Evolutionary conservation across 2,888 invertebrate genomes (phyloP), one percentile per base, ranked within the genome.

Genomic region (Lottia gigantea): DNA sequence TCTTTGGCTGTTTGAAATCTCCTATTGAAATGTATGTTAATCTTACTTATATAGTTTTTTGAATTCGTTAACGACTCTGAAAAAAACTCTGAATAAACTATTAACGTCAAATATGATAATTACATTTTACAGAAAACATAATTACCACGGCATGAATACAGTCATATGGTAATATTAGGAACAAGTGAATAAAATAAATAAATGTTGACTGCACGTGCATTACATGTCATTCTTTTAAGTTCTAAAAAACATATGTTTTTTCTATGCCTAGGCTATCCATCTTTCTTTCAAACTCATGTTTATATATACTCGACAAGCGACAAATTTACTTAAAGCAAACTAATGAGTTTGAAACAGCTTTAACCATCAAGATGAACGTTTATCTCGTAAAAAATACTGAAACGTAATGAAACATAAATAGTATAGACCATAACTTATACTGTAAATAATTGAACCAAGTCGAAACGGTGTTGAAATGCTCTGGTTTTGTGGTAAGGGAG

Each of bases 381-480:
- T 55, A 11, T 14, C 55, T 55, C 55, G 55, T 55, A 55, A n/a
- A 62, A 68, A 25, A 25, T 45, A 62, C 45, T 40, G 62, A 16
- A 45, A 62, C 25, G 67, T 68, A 68, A 68, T 68, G 67, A 68
- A 68, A 68, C 67, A 68, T 68, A 68, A 68, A 68, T 68, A 68
- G 62, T 19, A 23, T n/a, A 62, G 46, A 31, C 25, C 45, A 40
- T 19, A 68, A 55, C 19, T 55, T 55, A 55, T 55, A 55, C 19
- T 23, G 19, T 23, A 55, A 55, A 55, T 55, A 55, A 23, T 55
- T 55, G 55, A 55, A 55, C 55, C 55, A 19, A 19, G 23, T 23
- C 55, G 23, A 55, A 55, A 23, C 11, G 14, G 19, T 14, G 23
- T 23, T 11, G 14, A 19, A 19, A 12, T 55, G 23, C 19, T 23